Percentiles rank a stretch among this genome's conserved stretches.
Conservation (phyloP, 2,888 invertebrate species). For the Pegoplata infirma region DNA sequence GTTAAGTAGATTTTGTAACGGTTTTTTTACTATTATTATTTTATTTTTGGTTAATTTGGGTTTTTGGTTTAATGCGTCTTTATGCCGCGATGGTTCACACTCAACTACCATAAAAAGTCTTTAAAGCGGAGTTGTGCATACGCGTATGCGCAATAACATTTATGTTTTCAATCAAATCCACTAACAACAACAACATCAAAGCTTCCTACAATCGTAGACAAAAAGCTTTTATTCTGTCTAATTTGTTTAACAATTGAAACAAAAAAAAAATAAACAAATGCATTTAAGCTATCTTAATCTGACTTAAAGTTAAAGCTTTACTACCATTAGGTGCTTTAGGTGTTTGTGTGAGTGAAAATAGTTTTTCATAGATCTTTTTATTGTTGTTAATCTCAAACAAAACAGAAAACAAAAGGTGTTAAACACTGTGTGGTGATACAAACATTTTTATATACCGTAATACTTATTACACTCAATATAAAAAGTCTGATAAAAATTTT, state of each 20-base stretch:
- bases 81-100: constrained; percentile 58
- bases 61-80: constrained; percentile 54
- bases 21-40: too few relatives aligned
- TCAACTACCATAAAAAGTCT: constrained; percentile 61
- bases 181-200: constrained; percentile 18
- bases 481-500: too few relatives aligned
- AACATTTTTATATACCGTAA: constrained; percentile 1
- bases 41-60: background rate
- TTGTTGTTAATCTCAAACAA: background rate
- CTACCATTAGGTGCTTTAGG: background rate
- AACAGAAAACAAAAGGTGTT: constrained; percentile 22
- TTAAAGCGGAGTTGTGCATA: constrained; percentile 40
- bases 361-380: constrained; percentile 4
- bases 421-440: background rate
- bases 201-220: constrained; percentile 32
- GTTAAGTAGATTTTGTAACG: constrained; percentile 26
- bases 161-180: constrained; percentile 30
- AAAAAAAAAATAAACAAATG: constrained; percentile 33
- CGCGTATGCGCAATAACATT: constrained; percentile 50
- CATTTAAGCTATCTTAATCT: constrained; percentile 34
- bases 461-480: too few relatives aligned
- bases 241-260: constrained; percentile 14
- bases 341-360: constrained; percentile 15
- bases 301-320: constrained; percentile 16
- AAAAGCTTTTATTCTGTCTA: constrained; percentile 49